Conservation (phyloP, 2,888 invertebrate species). For the Tipula confusa region DNA sequence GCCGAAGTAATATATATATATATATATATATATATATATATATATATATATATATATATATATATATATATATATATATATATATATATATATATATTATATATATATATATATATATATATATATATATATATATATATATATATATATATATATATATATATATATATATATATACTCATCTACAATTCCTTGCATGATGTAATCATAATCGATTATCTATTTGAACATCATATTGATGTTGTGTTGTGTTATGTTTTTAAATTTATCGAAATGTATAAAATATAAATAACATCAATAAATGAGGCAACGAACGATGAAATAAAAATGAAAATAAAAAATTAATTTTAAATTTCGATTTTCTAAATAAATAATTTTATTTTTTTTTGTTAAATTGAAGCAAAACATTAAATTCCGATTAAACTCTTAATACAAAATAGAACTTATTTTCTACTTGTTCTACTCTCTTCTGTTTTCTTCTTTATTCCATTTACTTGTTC, state of each 20-base stretch:
- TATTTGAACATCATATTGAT: neutral
- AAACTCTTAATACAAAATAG: constrained; percentile 3
- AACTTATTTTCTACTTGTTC: neutral
- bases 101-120: too few species aligned
- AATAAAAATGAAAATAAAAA: neutral
- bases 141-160: too few species aligned
- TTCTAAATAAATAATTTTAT: neutral
- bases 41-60: too few species aligned
- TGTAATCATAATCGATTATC: neutral
- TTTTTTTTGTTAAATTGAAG: neutral
- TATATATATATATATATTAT: too few species aligned
- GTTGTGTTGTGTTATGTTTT: neutral
- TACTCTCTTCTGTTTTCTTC: neutral
- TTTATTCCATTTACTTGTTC: neutral
- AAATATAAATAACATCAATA: neutral
- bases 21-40: too few species aligned
- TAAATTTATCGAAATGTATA: neutral
- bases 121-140: too few species aligned
- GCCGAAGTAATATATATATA: too few species aligned
- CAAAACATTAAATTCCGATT: constrained; percentile 13
- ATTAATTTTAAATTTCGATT: neutral
- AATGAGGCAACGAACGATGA: neutral
- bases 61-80: too few species aligned
- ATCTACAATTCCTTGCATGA: too few species aligned
- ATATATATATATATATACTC: too few species aligned